Conservation (phyloP, 1,140 invertebrate genomes). For the Heliconius hermathena region DNA sequence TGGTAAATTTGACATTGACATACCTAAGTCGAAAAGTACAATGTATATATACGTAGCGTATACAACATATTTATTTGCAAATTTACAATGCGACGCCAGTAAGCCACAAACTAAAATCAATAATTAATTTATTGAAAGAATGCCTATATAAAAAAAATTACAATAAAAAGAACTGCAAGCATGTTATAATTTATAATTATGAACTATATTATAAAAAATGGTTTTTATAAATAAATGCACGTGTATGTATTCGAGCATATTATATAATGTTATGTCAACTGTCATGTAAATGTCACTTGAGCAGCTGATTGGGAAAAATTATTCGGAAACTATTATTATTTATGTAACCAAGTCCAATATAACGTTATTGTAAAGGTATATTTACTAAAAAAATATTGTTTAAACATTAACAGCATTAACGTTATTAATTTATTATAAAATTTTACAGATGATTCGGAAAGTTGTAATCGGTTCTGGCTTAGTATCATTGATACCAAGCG, state of each 20-base stretch:
- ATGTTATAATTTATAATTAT: too few species aligned
- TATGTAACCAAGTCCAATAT: constrained; percentile 58
- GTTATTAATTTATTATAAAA: neutral
- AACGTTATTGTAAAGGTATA: neutral
- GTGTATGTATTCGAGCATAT: constrained; percentile 9
- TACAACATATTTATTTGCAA: too few species aligned
- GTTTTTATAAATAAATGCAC: too few species aligned
- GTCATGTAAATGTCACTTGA: constrained; percentile 33
- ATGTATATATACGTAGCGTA: too few species aligned
- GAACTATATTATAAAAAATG: too few species aligned
- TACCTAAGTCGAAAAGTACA: neutral
- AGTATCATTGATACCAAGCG: constrained; percentile 58
- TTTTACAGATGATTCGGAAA: constrained; percentile 70
- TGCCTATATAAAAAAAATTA: too few species aligned
- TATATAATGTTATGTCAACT: constrained; percentile 30
- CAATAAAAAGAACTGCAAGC: too few species aligned
- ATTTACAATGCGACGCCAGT: too few species aligned
- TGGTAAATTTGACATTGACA: constrained; percentile 27
- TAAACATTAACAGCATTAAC: neutral
- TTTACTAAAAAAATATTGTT: constrained; percentile 40
- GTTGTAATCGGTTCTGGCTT: constrained; percentile 69
- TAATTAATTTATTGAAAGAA: too few species aligned
- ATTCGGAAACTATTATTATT: constrained; percentile 47
- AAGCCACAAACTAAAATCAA: neutral
- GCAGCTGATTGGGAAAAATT: constrained; percentile 55